Evolutionary conservation across 2,113 vertebrate genomes (phyloP), one percentile per base, ranked within the genome.

Genomic region (Hyperopisus bebe): DNA sequence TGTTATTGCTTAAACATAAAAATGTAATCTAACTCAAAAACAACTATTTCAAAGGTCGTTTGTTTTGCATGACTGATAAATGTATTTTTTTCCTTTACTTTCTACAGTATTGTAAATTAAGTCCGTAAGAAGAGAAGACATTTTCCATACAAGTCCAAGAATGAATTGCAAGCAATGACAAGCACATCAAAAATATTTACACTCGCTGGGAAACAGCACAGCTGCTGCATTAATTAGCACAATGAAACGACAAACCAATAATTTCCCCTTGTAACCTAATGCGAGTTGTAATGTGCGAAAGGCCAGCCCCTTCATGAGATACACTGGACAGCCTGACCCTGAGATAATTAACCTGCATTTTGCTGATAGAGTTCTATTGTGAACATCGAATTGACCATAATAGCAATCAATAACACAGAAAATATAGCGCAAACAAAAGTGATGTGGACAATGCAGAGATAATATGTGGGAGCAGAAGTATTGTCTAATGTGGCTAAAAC

Each of bases 301-400:
- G 90, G 82, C 80, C 17, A 53, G 90, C 90, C 92, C 94, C 51
- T 95, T 95, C 95, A 95, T 95, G 91, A 91, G 92, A 92, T 66
- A 90, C 91, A 93, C 91, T 90, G 93, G 91, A 92, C 91, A 87
- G 91, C 88, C 92, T 96, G 95, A 96, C 96, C 96, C 95, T 91
- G 91, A 95, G 94, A 96, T 96, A 95, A 95, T 96, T 96, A 96
- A 96, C 95, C 95, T 95, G 94, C 92, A 94, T 95, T 96, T 95
- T 94, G 95, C 96, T 96, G 95, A 96, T 94, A 94, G 93, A 94
- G 94, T 94, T 96, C 95, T 94, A 96, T 95, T 96, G 95, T 95
- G 95, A 92, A 91, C 94, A 95, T 95, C 87, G 95, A 94, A 96
- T 97, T 97, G 96, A 95, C 95, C 94, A 95, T 95, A 93, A 96